These are phyloP conservation scores for Apotomis turbidana DNA, from an alignment of 2,888 invertebrate species.

Conservation along the genomic window DNA sequence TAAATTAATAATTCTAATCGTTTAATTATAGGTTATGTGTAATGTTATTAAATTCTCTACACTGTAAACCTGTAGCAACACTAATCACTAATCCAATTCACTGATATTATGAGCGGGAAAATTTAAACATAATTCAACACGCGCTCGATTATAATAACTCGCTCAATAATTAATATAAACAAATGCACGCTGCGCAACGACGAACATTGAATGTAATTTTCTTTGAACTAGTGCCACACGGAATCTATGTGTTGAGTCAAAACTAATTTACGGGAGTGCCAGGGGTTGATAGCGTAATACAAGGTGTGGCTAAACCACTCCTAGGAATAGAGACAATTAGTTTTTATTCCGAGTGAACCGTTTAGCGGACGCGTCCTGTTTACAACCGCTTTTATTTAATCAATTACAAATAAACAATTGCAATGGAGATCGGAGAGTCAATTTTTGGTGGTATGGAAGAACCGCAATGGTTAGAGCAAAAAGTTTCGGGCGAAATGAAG, in stretches of 20 bases:
- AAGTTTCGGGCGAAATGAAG: slow-evolving; percentile 87
- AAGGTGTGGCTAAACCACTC: slow-evolving; percentile 79
- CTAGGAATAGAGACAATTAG: slow-evolving; percentile 74
- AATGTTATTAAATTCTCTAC: background rate
- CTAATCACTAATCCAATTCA: slow-evolving; percentile 7
- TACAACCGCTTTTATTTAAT: slow-evolving; percentile 35
- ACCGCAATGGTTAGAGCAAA: slow-evolving; percentile 89
- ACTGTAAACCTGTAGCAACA: slow-evolving; percentile 26
- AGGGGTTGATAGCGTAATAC: slow-evolving; percentile 61
- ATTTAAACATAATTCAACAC: slow-evolving; percentile 14
- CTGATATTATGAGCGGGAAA: slow-evolving; percentile 17
- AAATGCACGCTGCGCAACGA: slow-evolving; percentile 8
- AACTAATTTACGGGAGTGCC: slow-evolving; percentile 60
- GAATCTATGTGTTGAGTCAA: slow-evolving; percentile 28
- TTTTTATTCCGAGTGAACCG: slow-evolving; percentile 60
- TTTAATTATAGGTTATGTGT: background rate
- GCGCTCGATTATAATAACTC: background rate
- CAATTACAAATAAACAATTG: slow-evolving; percentile 36
- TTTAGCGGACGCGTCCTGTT: slow-evolving; percentile 52
- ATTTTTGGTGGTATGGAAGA: slow-evolving; percentile 76
- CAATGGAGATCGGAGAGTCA: slow-evolving; percentile 62
- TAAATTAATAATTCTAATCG: background rate
- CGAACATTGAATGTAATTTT: slow-evolving; percentile 2
- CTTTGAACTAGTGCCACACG: slow-evolving; percentile 12
- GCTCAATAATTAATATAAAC: slow-evolving; percentile 21